Percentiles rank a stretch among this genome's conserved stretches.
These are phyloP conservation scores for Telenomus remus DNA, from an alignment of 1,140 invertebrate genomes.

Conservation along the genomic window DNA sequence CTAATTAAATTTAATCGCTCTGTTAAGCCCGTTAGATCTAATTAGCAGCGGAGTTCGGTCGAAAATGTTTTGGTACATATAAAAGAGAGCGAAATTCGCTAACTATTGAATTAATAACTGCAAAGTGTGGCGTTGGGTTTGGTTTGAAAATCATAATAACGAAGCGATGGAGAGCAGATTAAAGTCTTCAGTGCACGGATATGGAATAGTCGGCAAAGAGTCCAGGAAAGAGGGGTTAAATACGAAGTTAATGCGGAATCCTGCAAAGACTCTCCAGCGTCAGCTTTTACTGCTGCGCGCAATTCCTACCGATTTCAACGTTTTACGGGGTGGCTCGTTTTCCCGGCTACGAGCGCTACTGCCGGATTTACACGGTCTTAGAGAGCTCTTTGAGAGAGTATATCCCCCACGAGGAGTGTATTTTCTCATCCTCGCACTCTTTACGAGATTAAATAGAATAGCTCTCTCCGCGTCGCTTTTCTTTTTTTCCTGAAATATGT, in stretches of 20 bases:
- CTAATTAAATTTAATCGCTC: too few species aligned
- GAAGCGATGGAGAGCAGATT: conserved; percentile 52
- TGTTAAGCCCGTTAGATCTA: too few species aligned
- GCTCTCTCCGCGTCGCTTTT: conserved; percentile 34
- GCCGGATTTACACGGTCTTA: conserved; percentile 60
- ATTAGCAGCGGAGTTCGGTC: too few species aligned
- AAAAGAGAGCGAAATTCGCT: conserved; percentile 14
- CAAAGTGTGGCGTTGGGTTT: conserved; percentile 21
- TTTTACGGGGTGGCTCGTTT: conserved; percentile 56
- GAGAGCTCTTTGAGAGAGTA: conserved; percentile 53
- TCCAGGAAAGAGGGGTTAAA: conserved; percentile 53
- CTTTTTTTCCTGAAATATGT: conserved; percentile 64
- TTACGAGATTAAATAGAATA: conserved; percentile 68
- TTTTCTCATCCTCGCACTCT: conserved; percentile 56
- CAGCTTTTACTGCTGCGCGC: conserved; percentile 59
- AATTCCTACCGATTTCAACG: conserved; percentile 55
- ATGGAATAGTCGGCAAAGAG: conserved; percentile 40
- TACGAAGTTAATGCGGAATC: conserved; percentile 55
- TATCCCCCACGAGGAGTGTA: conserved; percentile 44
- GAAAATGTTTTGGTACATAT: neutral
- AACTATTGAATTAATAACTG: conserved; percentile 44
- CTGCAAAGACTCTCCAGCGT: conserved; percentile 58
- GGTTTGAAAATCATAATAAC: conserved; percentile 54
- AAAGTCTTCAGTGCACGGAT: conserved; percentile 53
- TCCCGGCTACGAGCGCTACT: conserved; percentile 45